Conservation (phyloP, 2,888 invertebrate genomes). For the Nasonia oneida region DNA sequence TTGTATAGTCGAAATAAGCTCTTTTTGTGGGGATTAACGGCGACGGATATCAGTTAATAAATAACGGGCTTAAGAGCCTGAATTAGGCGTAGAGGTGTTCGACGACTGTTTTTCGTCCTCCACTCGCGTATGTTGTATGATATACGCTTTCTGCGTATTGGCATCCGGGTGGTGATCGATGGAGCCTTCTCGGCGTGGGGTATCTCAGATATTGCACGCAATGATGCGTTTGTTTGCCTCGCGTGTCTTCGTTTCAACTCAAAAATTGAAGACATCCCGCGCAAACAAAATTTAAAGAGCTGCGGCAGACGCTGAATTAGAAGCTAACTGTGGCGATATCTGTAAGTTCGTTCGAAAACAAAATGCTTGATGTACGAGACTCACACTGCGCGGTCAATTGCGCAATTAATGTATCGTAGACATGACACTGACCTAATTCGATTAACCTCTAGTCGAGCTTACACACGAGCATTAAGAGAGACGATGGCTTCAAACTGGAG, state of each 20-base stretch:
- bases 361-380: background rate
- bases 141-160: no score
- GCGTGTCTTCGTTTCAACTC: no score
- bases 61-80: background rate
- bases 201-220: background rate
- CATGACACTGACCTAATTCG: conserved; percentile 60
- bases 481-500: conserved; percentile 17
- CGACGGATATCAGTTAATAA: background rate
- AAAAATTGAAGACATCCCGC: no score
- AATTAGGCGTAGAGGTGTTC: background rate
- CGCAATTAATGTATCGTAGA: conserved; percentile 50
- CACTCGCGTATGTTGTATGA: no score
- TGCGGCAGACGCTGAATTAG: background rate
- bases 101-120: background rate
- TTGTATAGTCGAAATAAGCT: background rate
- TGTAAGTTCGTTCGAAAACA: background rate
- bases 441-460: conserved; percentile 48
- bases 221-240: background rate
- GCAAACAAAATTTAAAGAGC: no score
- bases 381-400: background rate
- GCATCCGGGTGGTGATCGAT: no score
- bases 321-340: background rate
- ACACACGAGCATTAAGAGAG: conserved; percentile 20
- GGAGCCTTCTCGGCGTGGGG: background rate
- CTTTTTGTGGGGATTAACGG: background rate